Evolutionary conservation across 2,113 vertebrate genomes (phyloP), one percentile per base, ranked within the genome.

Genomic region (Passer montanus): DNA sequence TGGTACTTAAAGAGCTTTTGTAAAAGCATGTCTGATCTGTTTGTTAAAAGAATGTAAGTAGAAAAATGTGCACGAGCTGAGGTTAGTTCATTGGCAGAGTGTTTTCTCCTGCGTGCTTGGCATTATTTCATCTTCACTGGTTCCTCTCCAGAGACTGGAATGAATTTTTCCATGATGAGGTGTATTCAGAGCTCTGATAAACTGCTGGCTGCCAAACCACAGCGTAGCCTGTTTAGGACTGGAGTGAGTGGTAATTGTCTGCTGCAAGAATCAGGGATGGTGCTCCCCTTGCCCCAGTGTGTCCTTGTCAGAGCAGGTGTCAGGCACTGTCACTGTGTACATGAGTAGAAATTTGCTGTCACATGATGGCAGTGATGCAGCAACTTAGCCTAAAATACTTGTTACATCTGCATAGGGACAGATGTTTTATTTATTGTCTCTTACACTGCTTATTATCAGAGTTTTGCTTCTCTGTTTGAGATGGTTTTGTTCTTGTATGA

Each of bases 191-290:
- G 59, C 72, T 86, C 33, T 1, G 6, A 37, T 59, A n/a, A 55
- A 22, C 5, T 11, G 60, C 3, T 18, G 37, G 7, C 41, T 76
- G 44, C 35, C 62, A 75, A 47, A 58, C 3, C 52, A 19, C 37
- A 41, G 64, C 30, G 56, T 13, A 46, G 22, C 44, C 30, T 0
- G 0, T 31, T 69, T 8, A 4, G 1, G 9, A 0, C 0, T 27
- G 73, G 43, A 26, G 49, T 30, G 77, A 15, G 50, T 41, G 79
- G 16, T 31, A 4, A 12, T n/a, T 0, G 3, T 53, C n/a, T 79
- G 28, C 62, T 72, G 79, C 28, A 55, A 2, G 35, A 31, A 8
- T 17, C 26, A n/a, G 2, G 41, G 21, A 10, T 17, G 3, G 5
- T 2, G 11, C 27, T 69, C 33, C 14, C 50, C n/a, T 58, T 55